phyloP scores from a whole-genome alignment of 2,113 vertebrate species.

The Oenanthe oenanthe region DNA sequence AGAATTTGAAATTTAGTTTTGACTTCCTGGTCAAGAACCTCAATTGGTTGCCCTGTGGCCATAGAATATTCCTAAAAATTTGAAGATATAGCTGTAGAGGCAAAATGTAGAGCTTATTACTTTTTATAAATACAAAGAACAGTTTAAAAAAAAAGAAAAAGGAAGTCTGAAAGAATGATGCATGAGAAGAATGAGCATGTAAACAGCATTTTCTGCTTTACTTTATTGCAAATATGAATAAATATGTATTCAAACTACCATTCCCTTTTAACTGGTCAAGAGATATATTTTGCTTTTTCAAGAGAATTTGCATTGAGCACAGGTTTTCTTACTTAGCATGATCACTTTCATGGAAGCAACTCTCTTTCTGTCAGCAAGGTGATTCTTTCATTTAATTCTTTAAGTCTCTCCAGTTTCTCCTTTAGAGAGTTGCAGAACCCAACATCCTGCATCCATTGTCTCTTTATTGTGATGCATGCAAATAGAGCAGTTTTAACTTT shows the following conservation, averaged over 20 bases:
- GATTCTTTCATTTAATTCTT: neutral
- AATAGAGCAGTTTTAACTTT: constrained; percentile 36
- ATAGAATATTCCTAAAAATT: neutral
- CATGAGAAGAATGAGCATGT: neutral
- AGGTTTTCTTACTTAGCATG: neutral
- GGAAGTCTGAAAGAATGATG: neutral
- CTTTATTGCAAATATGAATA: neutral
- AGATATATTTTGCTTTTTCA: neutral
- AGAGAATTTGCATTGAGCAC: neutral
- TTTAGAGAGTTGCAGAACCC: neutral
- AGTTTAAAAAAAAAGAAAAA: neutral
- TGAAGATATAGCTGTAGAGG: neutral
- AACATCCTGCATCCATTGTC: neutral
- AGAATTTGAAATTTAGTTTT: neutral
- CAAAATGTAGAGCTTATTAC: neutral
- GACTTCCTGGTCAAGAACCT: neutral
- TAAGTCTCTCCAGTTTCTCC: neutral
- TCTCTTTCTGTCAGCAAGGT: neutral
- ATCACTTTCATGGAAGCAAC: neutral
- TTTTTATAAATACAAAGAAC: neutral
- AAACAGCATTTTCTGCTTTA: neutral
- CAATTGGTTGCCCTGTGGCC: neutral
- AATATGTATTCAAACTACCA: neutral
- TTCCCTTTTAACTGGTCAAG: neutral
- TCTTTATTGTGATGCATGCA: constrained; percentile 4